Base-by-base conservation (phyloP, 2,113 vertebrate species). In the Trachemys scripta region DNA sequence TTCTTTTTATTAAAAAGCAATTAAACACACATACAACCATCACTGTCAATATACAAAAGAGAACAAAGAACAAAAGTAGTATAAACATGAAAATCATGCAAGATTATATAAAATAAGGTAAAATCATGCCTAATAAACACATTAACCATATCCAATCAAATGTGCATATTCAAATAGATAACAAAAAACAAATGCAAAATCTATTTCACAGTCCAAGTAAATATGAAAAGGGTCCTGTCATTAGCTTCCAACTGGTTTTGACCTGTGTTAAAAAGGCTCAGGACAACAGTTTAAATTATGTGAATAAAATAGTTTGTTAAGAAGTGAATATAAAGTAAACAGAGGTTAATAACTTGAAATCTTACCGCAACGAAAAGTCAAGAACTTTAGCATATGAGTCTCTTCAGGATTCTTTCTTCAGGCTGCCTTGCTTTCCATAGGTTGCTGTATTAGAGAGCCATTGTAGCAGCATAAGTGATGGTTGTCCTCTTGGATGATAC, bases 31-130 rank as follows among this genome's bases (percentile, higher is more conserved):
- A 96, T 90, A 1, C 49, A 47, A 88, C 72, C 10, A 3, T 45
- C 45, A 87, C 2, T 72, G 22, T n/a, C 57, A 93, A 83, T 62
- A 85, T 22, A 75, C 1, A 82, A 84, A 91, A 87, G 88, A 35
- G 3, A 47, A 29, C 10, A 54, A 94, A 91, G 49, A 94, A 87
- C 2, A 47, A 88, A 94, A 3, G 53, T 0, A 5, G 53, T 49
- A 80, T 84, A 72, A 87, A 94, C 79, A 84, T 84, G 82, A 95
- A 92, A 96, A 92, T 75, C 85, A 94, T 27, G 14, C 9, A 92
- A 57, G 19, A 50, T 50, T 82, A 31, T 90, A 87, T 87, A 88
- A 94, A 94, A 82, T 69, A 94, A 87, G 93, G 76, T 38, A 47
- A 88, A 93, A 90, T 92, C 5, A 56, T 29, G 83, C 49, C 14